Evolutionary conservation across 1,140 invertebrate species (phyloP).

Genomic region (Eueides isabella): DNA sequence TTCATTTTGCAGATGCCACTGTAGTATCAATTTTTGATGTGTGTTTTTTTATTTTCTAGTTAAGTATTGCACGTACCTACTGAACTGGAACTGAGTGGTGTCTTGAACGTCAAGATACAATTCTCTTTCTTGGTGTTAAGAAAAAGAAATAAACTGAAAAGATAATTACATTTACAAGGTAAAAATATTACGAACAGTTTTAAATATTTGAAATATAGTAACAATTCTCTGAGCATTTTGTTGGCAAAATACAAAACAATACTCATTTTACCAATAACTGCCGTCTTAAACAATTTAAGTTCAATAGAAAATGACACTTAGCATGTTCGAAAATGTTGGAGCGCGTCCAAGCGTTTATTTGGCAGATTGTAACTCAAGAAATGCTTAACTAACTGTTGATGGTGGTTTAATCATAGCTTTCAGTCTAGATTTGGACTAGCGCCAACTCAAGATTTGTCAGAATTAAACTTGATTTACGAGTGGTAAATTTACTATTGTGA

Average conservation of each 20-base stretch:
- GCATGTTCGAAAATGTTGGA: not conserved
- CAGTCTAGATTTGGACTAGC: not conserved
- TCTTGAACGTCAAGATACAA: too few species aligned
- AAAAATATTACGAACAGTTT: too few species aligned
- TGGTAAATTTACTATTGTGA: not conserved
- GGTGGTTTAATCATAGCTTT: not conserved
- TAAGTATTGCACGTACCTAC: too few species aligned
- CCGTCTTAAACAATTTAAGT: not conserved
- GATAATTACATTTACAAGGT: too few species aligned
- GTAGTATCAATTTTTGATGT: too few species aligned
- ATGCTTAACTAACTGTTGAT: slow-evolving; percentile 1
- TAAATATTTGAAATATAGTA: too few species aligned
- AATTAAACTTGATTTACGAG: not conserved
- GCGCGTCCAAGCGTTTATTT: not conserved
- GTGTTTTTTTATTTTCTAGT: too few species aligned
- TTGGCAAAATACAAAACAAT: not conserved
- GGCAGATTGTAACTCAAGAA: not conserved
- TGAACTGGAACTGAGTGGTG: too few species aligned
- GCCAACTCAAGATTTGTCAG: not conserved
- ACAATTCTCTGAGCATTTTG: too few species aligned
- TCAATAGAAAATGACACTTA: not conserved
- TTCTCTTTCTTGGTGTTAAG: too few species aligned
- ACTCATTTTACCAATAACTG: not conserved
- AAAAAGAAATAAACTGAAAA: too few species aligned
- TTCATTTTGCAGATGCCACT: too few species aligned